Evolutionary conservation across 2,797 vertebrate genomes (phyloP), one percentile per base, ranked within the genome.

Genomic region (Aulostomus chinensis): DNA sequence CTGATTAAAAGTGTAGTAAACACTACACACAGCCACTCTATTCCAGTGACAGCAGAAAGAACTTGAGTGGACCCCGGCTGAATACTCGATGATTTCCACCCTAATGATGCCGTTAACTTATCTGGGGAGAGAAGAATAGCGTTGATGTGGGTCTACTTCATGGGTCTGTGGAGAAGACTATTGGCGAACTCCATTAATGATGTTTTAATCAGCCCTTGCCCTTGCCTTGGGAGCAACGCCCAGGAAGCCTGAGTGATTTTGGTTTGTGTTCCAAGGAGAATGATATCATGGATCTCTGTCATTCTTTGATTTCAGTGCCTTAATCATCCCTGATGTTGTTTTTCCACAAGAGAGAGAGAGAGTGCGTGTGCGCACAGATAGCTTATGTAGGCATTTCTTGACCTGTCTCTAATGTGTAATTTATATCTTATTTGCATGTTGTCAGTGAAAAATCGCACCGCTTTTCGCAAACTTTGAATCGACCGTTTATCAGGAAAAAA

Each of bases 51-150:
- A 61, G 71, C 29, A 36, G 49, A 51, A 54, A 65, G 39, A 67
- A 45, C 60, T 39, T 22, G 29, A 67, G 56, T 66, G 55, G 58
- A 68, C 73, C 40, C 52, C 10, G 21, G 37, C 55, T 21, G 45
- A 55, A 48, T 40, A 40, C 53, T 37, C 22, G 18, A 55, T 68
- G 81, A 78, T 79, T 84, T 62, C 31, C 26, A 42, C 40, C n/a
- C 71, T 71, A 82, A 86, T 85, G 64, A 78, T 57, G 62, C 45
- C 40, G 77, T 66, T 78, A 70, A 68, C 64, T 70, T 67, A 73
- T 75, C 73, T 74, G 26, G 32, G 55, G 37, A 54, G 48, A 71
- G 49, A 66, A 84, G 50, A 73, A 74, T 53, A 58, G 31, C 8
- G 17, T 50, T 76, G 76, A 72, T 76, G 59, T 45, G 55, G 37